A percentile compares a stretch with the other conserved stretches of the same genome.
Conservation (phyloP, 1,140 invertebrate genomes). For the Nebria ingens region DNA sequence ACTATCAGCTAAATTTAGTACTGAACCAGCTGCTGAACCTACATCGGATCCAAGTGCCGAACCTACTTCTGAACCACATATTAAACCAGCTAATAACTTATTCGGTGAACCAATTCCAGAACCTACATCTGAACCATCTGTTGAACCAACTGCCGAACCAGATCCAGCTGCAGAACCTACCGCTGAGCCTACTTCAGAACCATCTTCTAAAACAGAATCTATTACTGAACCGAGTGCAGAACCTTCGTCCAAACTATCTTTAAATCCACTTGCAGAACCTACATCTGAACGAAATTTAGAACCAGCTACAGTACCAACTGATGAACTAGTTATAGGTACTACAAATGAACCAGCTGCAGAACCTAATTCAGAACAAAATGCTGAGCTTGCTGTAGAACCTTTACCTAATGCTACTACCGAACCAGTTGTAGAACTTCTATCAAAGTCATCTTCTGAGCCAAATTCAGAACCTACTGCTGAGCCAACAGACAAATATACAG, state of each 20-base stretch:
- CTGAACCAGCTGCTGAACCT: constrained; percentile 20
- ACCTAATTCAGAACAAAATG: constrained; percentile 31
- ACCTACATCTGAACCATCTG: constrained; percentile 21
- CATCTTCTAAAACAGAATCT: too few relatives aligned
- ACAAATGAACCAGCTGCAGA: constrained; percentile 24
- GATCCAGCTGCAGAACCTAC: constrained; percentile 24
- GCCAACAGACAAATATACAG: constrained; percentile 13
- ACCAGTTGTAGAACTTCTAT: constrained; percentile 26
- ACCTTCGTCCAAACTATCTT: too few relatives aligned
- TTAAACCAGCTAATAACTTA: too few relatives aligned
- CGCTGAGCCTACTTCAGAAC: constrained; percentile 20
- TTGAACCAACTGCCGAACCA: constrained; percentile 26
- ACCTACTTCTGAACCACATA: constrained; percentile 20
- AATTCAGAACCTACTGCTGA: constrained; percentile 21
- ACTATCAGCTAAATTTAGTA: too few relatives aligned
- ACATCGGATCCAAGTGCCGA: constrained; percentile 25
- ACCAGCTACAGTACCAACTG: not conserved
- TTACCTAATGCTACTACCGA: constrained; percentile 24
- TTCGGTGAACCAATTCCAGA: constrained; percentile 23
- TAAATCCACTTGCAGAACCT: constrained; percentile 16
- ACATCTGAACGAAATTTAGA: constrained; percentile 13
- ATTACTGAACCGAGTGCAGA: too few relatives aligned
- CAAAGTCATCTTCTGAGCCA: constrained; percentile 18
- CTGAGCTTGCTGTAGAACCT: constrained; percentile 27
- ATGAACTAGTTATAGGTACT: not conserved